Base-by-base conservation (phyloP, 2,797 vertebrate genomes). In the Mus spretus region DNA sequence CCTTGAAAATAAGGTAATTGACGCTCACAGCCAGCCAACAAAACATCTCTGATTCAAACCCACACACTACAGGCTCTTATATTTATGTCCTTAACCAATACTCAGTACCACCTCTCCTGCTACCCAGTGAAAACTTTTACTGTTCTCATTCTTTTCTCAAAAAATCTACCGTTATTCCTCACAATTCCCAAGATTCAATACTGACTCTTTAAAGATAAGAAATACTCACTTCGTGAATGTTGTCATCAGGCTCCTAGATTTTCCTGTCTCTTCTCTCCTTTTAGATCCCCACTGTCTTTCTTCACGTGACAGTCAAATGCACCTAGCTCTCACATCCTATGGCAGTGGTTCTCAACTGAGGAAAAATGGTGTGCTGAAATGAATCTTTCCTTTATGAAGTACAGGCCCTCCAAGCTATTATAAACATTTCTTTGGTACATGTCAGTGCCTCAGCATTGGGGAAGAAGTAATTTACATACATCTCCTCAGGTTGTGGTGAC, bases 361-460 rank as follows among this genome's bases (percentile, higher is more conserved):
- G 61, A 82, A 40, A 85, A 59, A 11, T 10, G 40, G 19, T 57
- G 20, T 90, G 34, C 86, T 55, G 55, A 97, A 96, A 96, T 55
- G 75, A 96, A 95, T 96, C 82, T 95, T 95, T 93, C 44, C 85
- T 88, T 82, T 89, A 44, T 63, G 90, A 83, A 14, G 55, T 84
- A 75, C 24, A 28, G 59, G 72, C 85, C 40, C 77, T 65, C 59
- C 88, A 84, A 95, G 83, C 89, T 87, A 65, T 97, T 91, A 84
- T 89, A 89, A 92, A 97, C 53, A 70, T 2, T 17, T 61, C 37
- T 92, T 93, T 95, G 78, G 82, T 44, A 72, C 80, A 10, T 90
- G 86, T 95, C 94, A 93, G 86, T 96, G 88, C 47, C 37, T 12
- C 81, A 47, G 57, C 22, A 63, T 26, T 22, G 63, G 61, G 57